Conservation (phyloP, 2,113 vertebrate species). For the Desmodus rotundus region DNA sequence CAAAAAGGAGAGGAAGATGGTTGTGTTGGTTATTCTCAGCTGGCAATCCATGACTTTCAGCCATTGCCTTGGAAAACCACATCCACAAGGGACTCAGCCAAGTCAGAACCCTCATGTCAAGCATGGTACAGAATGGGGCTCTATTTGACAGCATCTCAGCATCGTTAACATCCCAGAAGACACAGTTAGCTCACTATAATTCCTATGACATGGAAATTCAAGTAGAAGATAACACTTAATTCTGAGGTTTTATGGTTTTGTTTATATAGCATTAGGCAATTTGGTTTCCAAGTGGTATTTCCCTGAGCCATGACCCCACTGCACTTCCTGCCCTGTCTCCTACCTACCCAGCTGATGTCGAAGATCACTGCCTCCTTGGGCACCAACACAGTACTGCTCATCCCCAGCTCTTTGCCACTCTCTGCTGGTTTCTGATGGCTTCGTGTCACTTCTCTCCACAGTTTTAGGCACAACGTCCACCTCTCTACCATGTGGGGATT, state of each 20-base stretch:
- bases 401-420: neutral
- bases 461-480: neutral
- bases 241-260: neutral
- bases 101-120: neutral
- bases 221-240: neutral
- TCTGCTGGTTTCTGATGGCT: neutral
- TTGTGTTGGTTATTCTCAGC: neutral
- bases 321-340: neutral
- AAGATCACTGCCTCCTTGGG: neutral
- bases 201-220: neutral
- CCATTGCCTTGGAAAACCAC: neutral
- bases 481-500: neutral
- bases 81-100: neutral
- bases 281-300: neutral
- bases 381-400: neutral
- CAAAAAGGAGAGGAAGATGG: neutral
- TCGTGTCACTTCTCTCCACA: neutral
- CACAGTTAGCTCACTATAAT: neutral
- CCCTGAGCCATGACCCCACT: neutral
- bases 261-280: neutral
- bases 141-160: neutral
- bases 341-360: neutral
- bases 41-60: neutral
- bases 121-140: neutral
- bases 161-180: neutral